Evolutionary conservation across 2,797 vertebrate species (phyloP), one percentile per base, ranked within the genome.

Genomic region (Knipowitschia caucasica): DNA sequence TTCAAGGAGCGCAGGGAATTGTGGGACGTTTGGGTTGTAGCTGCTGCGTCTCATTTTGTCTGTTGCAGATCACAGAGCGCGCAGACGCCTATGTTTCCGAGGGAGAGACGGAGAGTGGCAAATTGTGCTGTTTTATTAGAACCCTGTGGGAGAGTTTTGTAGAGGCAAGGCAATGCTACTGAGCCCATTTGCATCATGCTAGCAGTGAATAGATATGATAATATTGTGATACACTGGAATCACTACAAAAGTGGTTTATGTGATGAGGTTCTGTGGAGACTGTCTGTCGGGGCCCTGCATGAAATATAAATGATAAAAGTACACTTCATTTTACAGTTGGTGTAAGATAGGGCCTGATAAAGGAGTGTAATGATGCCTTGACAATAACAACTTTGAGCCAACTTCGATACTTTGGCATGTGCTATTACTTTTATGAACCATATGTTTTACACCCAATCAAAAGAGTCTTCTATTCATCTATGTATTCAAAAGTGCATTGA

Each of bases 21-120:
- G 80, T 75, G 72, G 50, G 69, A 59, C 82, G 59, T 63, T 78
- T 79, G 77, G 83, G 89, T 88, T 86, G 81, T 81, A 88, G 87
- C 89, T 90, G 89, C 87, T 90, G 87, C 74, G 85, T 90, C 86
- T 90, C 88, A 89, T 91, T 91, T 91, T 81, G 86, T 88, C 87
- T 82, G 71, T 80, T 40, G 87, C 83, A 91, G 89, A 91, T 90
- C 89, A 90, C 87, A 90, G 86, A 80, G 74, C 76, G 18, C 36
- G 75, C 82, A 81, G 82, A 87, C 78, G 79, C 65, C 47, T 67
- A 50, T 52, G 44, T 86, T 89, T 87, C 82, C 43, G 78, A 78
- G 77, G 83, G 75, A 78, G 79, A 78, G 18, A 52, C n/a, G 61
- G 71, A 68, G 80, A 81, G 75, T 54, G 77, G 81, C 79, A 88